phyloP scores from a whole-genome alignment of 2,113 vertebrate species.

The Amblyopsis rosae region DNA sequence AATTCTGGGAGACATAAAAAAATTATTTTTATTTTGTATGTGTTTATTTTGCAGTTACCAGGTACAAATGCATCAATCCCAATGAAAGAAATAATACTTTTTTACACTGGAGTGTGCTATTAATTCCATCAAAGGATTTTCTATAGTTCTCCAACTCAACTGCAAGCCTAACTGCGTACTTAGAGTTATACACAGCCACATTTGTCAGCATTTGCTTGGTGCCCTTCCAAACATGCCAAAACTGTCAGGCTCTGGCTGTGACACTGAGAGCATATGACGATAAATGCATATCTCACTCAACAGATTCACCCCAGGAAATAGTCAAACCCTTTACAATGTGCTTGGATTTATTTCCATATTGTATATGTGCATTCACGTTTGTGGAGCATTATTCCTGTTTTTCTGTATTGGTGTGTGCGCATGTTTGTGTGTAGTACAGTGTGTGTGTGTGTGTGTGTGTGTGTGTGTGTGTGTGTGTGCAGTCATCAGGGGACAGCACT shows the following conservation, averaged over 20 bases:
- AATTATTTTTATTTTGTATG: background rate
- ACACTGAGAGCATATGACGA: conserved; percentile 49
- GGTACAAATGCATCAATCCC: too few relatives aligned
- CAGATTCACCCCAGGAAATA: conserved; percentile 54
- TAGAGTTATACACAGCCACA: conserved; percentile 22
- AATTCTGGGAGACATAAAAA: background rate
- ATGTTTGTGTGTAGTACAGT: background rate
- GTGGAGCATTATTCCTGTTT: background rate
- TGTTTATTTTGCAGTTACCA: conserved; percentile 5
- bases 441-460: conserved; percentile 7
- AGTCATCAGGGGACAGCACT: background rate
- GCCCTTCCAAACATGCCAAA: conserved; percentile 43
- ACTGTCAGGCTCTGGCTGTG: conserved; percentile 38
- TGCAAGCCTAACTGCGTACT: conserved; percentile 38
- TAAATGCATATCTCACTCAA: conserved; percentile 58
- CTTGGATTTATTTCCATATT: conserved; percentile 6
- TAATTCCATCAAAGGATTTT: background rate
- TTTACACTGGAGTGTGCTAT: too few relatives aligned
- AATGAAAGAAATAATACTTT: too few relatives aligned
- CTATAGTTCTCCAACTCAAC: conserved; percentile 2
- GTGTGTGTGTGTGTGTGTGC: conserved; percentile 16
- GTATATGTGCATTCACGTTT: conserved; percentile 27
- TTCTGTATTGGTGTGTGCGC: background rate
- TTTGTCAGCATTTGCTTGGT: conserved; percentile 31
- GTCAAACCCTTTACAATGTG: conserved; percentile 47